Evolutionary conservation across 2,888 invertebrate genomes (phyloP), one percentile per base, ranked within the genome.

Genomic region (Epistrophe eligans): DNA sequence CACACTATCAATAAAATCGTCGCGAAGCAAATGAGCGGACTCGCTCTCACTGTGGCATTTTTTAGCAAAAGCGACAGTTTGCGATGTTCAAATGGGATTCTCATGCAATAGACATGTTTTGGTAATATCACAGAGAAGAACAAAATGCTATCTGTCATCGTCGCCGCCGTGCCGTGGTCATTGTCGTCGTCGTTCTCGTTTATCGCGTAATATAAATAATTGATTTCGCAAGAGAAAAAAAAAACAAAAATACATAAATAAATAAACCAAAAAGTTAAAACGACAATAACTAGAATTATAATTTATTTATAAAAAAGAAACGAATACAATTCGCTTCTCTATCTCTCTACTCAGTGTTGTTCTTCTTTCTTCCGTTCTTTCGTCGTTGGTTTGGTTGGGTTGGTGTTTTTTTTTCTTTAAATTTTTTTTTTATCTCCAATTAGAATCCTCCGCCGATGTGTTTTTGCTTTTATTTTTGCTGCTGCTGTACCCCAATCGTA

Each of bases 11-110:
- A 40, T 17, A 13, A 71, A 35, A n/a, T 43, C 17, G 10, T 13
- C 70, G 11, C 17, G 45, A 60, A 57, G 4, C 52, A 55, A n/a
- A 52, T 11, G 40, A 60, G n/a, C 17, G 38, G 32, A 43, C 58
- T 87, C 82, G 79, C 83, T 58, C 79, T 76, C 76, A 62, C 74
- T 71, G 48, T 76, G 76, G 87, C 83, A 79, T 83, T 87, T 87
- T 71, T 87, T 87, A 87, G 87, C 87, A 87, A 87, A 87, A 87
- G 87, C 87, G 79, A 87, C 87, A 87, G 87, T 87, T 87, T 87
- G 87, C 87, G 83, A 87, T 76, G 83, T 87, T 79, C 83, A 83
- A 79, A 79, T 76, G 55, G 79, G 79, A 83, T 87, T 83, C 87
- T 87, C 87, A 52, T 83, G 82, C 82, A 82, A 87, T 87, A 87